These are phyloP conservation scores for Drosophila albomicans DNA, from an alignment of 1,140 invertebrate species.

Conservation along the genomic window DNA sequence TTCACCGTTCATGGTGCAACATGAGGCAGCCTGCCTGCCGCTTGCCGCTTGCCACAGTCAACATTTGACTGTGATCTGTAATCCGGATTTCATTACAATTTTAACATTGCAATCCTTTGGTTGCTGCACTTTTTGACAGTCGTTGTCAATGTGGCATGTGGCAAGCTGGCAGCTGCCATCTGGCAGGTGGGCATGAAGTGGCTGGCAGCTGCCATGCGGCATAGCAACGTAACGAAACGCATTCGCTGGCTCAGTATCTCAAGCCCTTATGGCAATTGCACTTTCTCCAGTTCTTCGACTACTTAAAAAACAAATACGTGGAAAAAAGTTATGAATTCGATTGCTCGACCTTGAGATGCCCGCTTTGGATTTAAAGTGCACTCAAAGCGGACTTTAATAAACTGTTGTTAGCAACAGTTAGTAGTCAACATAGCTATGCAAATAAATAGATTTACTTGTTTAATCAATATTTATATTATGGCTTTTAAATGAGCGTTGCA, in stretches of 20 bases:
- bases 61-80: slow-evolving; percentile 50
- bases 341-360: too few species aligned
- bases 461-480: too few species aligned
- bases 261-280: slow-evolving; percentile 21
- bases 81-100: slow-evolving; percentile 73
- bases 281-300: background rate
- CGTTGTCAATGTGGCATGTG: slow-evolving; percentile 41
- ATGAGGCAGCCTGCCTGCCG: background rate
- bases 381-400: too few species aligned
- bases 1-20: background rate
- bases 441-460: too few species aligned
- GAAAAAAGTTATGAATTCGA: too few species aligned
- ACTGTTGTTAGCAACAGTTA: too few species aligned
- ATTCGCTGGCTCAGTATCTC: background rate
- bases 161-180: background rate
- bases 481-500: too few species aligned
- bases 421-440: too few species aligned
- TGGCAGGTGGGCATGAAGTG: slow-evolving; percentile 14
- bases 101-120: slow-evolving; percentile 46
- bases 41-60: slow-evolving; percentile 1
- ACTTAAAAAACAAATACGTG: background rate
- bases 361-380: too few species aligned
- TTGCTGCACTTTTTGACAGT: slow-evolving; percentile 49
- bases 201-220: background rate
- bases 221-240: background rate